phyloP scores from a whole-genome alignment of 2,888 invertebrate species.

The Athalia cordata region DNA sequence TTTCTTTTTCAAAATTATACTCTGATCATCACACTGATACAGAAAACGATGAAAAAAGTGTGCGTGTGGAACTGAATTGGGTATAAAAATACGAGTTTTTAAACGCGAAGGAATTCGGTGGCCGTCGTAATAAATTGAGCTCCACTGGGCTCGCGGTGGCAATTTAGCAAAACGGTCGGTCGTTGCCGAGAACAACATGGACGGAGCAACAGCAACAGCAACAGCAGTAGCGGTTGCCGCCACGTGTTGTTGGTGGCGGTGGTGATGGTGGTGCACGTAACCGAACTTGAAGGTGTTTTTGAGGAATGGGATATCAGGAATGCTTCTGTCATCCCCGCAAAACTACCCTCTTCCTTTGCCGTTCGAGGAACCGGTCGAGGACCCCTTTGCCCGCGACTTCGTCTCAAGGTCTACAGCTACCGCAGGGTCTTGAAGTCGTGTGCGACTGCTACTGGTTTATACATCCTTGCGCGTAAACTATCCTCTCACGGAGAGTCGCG shows the following conservation, averaged over 20 bases:
- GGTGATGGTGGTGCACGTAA: too few relatives aligned
- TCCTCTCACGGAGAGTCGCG: background rate
- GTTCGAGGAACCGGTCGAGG: background rate
- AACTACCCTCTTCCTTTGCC: slow-evolving; percentile 30
- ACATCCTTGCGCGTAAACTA: too few relatives aligned
- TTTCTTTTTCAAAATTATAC: too few relatives aligned
- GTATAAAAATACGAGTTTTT: background rate
- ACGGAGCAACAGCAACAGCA: background rate
- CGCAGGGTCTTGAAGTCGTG: too few relatives aligned
- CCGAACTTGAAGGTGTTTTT: slow-evolving; percentile 4
- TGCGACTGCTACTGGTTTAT: too few relatives aligned
- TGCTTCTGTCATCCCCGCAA: slow-evolving; percentile 31
- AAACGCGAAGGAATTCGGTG: background rate
- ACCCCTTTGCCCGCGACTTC: background rate
- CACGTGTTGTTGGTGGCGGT: background rate
- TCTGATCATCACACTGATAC: too few relatives aligned
- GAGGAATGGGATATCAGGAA: slow-evolving; percentile 24
- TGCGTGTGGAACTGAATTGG: too few relatives aligned
- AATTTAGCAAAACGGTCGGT: slow-evolving; percentile 33
- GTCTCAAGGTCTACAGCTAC: background rate
- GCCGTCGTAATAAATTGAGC: background rate
- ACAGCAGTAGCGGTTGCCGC: background rate
- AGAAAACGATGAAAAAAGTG: background rate
- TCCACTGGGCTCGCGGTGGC: slow-evolving; percentile 15
- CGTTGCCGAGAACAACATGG: slow-evolving; percentile 25